phyloP scores from a whole-genome alignment of 2,888 invertebrate species.

The Epistrophe grossulariae region DNA sequence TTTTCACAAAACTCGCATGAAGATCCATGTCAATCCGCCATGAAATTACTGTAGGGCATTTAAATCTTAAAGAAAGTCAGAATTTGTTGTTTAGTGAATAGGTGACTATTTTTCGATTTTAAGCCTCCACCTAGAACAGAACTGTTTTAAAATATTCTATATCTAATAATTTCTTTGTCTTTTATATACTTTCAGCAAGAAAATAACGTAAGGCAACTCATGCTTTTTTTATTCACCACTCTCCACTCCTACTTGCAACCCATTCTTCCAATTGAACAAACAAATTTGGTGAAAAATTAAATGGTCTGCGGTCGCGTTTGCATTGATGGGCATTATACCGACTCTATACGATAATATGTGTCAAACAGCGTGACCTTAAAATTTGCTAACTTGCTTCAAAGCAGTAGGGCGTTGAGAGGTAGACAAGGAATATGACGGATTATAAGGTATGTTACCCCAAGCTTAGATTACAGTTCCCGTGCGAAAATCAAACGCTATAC shows the following conservation, averaged over 20 bases:
- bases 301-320: neutral
- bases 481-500: too few species aligned
- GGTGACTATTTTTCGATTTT: too few species aligned
- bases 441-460: neutral
- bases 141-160: too few species aligned
- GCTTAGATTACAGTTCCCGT: too few species aligned
- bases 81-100: too few species aligned
- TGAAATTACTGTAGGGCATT: too few species aligned
- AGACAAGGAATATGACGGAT: neutral
- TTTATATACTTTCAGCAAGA: neutral
- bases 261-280: neutral
- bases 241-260: neutral
- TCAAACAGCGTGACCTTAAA: neutral
- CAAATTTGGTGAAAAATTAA: neutral
- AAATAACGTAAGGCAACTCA: neutral
- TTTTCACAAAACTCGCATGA: too few species aligned
- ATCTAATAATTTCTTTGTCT: neutral
- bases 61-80: too few species aligned
- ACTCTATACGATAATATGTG: neutral
- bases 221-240: neutral
- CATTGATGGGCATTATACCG: neutral
- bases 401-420: neutral
- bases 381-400: neutral
- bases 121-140: too few species aligned
- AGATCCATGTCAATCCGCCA: too few species aligned